Percentiles rank a stretch among this genome's conserved stretches.
phyloP scores from a whole-genome alignment of 2,888 invertebrate genomes.

The Trichogramma evanescens region DNA sequence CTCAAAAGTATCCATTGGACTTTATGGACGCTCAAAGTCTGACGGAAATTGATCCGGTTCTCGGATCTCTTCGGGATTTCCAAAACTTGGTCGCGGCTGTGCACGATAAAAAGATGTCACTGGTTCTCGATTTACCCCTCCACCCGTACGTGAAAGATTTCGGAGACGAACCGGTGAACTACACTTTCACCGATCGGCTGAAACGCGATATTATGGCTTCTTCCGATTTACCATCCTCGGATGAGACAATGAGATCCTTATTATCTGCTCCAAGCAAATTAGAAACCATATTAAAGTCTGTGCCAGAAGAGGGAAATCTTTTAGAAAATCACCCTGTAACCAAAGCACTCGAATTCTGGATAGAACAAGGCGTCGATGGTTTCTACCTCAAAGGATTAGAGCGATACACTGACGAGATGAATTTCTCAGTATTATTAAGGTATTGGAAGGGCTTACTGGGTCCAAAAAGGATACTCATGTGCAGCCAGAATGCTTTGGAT shows the following conservation, averaged over 20 bases:
- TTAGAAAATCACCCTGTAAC: slow-evolving; percentile 46
- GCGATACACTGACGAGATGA: slow-evolving; percentile 55
- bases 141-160: slow-evolving; percentile 49
- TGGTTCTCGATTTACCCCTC: slow-evolving; percentile 73
- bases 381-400: slow-evolving; percentile 80
- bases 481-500: slow-evolving; percentile 55
- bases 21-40: slow-evolving; percentile 61
- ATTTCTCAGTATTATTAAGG: slow-evolving; percentile 55
- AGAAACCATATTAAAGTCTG: background rate
- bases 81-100: slow-evolving; percentile 56
- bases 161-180: slow-evolving; percentile 1
- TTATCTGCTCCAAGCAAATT: slow-evolving; percentile 22
- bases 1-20: slow-evolving; percentile 66
- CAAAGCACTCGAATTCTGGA: slow-evolving; percentile 61
- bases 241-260: slow-evolving; percentile 27
- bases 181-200: slow-evolving; percentile 21
- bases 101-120: slow-evolving; percentile 64
- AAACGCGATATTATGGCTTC: slow-evolving; percentile 26
- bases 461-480: slow-evolving; percentile 59
- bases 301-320: background rate
- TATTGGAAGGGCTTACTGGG: slow-evolving; percentile 66
- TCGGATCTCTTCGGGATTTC: slow-evolving; percentile 68
- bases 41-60: slow-evolving; percentile 57
- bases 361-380: slow-evolving; percentile 75
- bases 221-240: slow-evolving; percentile 22